Percentiles rank a stretch among this genome's conserved stretches.
Conservation (phyloP, 1,140 invertebrate species). For the Lutraria rhynchaena region DNA sequence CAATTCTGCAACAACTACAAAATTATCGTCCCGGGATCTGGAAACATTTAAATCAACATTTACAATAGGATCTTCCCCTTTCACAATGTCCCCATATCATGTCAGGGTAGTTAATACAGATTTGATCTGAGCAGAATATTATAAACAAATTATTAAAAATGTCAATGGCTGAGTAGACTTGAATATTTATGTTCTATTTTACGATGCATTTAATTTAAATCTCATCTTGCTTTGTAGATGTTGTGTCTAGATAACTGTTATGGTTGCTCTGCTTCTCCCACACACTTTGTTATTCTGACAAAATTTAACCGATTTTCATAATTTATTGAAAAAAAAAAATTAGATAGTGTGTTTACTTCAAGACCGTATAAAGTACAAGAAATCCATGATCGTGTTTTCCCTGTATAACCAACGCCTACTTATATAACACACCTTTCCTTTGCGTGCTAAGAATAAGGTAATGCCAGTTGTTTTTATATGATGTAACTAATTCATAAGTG, state of each 20-base stretch:
- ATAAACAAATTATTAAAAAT: conserved; percentile 48
- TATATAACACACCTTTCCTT: no score
- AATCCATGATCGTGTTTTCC: no score
- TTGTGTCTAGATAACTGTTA: conserved; percentile 7
- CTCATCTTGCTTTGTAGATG: background rate
- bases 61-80: background rate
- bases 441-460: no score
- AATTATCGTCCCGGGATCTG: background rate
- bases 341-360: no score
- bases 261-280: background rate
- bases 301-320: no score
- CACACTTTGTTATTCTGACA: conserved; percentile 23
- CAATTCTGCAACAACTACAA: conserved; percentile 2
- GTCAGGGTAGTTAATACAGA: conserved; percentile 20
- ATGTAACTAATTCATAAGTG: no score
- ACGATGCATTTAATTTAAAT: conserved; percentile 31
- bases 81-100: background rate
- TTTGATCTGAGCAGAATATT: conserved; percentile 32
- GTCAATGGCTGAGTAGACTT: background rate
- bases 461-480: no score
- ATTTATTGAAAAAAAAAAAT: no score
- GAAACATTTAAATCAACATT: background rate
- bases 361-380: no score
- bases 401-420: no score
- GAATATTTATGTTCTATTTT: conserved; percentile 33